Percentiles rank a stretch among this genome's conserved stretches.
phyloP scores from a whole-genome alignment of 2,113 vertebrate genomes.

The Limnothrissa miodon region DNA sequence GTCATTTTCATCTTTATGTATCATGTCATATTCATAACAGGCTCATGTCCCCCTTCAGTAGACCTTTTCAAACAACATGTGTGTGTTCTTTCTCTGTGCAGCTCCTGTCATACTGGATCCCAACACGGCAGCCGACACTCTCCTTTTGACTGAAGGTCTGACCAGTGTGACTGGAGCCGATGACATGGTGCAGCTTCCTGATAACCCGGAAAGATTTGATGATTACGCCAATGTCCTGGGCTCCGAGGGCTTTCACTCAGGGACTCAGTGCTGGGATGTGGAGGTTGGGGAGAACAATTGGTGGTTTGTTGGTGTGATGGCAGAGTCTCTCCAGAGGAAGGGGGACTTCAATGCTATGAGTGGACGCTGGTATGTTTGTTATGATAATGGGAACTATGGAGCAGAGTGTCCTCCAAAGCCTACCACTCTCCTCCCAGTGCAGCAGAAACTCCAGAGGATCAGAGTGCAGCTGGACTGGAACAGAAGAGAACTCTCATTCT shows the following conservation, averaged over 20 bases:
- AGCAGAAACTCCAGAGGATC: no score
- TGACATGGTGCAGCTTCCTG: background rate
- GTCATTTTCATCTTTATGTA: no score
- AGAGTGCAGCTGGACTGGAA: no score
- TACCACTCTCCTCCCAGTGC: background rate
- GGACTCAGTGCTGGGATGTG: background rate
- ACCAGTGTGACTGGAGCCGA: background rate
- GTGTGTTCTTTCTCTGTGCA: background rate
- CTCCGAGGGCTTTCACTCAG: background rate
- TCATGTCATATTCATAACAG: no score
- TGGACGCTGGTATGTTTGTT: background rate
- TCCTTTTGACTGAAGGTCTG: background rate
- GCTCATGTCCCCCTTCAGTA: no score
- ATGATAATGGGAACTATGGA: background rate
- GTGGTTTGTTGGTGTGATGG: background rate
- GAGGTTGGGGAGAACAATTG: background rate
- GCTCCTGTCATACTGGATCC: background rate
- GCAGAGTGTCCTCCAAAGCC: background rate
- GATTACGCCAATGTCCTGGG: background rate
- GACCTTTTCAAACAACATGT: no score
- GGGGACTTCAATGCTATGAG: background rate
- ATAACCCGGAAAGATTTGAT: background rate
- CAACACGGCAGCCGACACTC: background rate
- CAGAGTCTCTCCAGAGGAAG: no score
- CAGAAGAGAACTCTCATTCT: no score